phyloP scores from a whole-genome alignment of 64 coral and sea anemone species.

The Stichodactyla helianthus region DNA sequence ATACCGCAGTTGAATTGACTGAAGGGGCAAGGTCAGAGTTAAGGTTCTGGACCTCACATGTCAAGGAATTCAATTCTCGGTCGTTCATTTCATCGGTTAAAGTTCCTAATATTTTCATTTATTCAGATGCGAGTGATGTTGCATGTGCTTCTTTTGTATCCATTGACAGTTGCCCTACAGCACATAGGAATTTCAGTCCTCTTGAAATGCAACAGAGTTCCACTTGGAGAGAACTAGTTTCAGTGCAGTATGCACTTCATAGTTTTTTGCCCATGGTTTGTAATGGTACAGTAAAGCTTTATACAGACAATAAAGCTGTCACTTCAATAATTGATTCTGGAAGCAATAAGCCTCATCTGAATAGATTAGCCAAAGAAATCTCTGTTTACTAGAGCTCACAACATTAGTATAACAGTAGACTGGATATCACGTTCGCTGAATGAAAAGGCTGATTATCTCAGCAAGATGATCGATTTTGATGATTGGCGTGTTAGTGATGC shows the following conservation, averaged over 20 bases:
- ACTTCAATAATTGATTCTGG: slow-evolving; percentile 41
- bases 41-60: neutral
- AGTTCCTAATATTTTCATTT: too few relatives aligned
- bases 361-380: slow-evolving; percentile 25
- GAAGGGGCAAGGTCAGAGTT: slow-evolving; percentile 9
- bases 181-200: slow-evolving; percentile 30
- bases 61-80: too few relatives aligned
- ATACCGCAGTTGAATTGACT: slow-evolving; percentile 13
- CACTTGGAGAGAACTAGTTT: slow-evolving; percentile 60
- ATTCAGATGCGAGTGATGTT: slow-evolving; percentile 42
- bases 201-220: slow-evolving; percentile 2
- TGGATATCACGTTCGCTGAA: slow-evolving; percentile 47
- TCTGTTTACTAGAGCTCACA: slow-evolving; percentile 35
- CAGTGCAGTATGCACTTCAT: slow-evolving; percentile 21
- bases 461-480: slow-evolving; percentile 56
- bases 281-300: slow-evolving; percentile 22
- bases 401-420: slow-evolving; percentile 27
- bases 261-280: neutral
- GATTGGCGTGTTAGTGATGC: slow-evolving; percentile 49
- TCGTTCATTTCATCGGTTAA: too few relatives aligned
- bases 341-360: slow-evolving; percentile 53
- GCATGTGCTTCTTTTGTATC: slow-evolving; percentile 41
- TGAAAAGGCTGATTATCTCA: slow-evolving; percentile 50
- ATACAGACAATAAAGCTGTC: slow-evolving; percentile 56
- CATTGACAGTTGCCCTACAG: slow-evolving; percentile 26